A percentile compares a stretch with the other conserved stretches of the same genome.
Evolutionary conservation across 2,113 vertebrate genomes (phyloP).

Genomic region (Megatriorchis doriae): DNA sequence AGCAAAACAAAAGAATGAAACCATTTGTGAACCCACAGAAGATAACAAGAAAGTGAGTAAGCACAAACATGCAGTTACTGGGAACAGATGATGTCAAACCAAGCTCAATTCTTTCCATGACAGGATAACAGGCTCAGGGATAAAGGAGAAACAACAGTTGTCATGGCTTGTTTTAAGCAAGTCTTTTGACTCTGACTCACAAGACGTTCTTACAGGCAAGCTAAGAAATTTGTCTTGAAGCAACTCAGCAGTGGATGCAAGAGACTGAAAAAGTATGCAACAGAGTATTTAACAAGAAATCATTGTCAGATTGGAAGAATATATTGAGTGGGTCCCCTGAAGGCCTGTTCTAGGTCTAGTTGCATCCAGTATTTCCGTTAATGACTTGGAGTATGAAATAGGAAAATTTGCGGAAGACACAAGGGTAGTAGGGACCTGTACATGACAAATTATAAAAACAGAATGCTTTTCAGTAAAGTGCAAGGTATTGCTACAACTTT

Average conservation of each 20-base stretch:
- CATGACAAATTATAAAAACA: neutral
- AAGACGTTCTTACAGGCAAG: slow-evolving; percentile 6
- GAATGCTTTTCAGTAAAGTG: neutral
- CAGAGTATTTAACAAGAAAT: neutral
- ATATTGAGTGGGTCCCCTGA: neutral
- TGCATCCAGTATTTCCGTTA: neutral
- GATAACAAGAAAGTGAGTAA: slow-evolving; percentile 50
- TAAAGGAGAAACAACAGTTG: slow-evolving; percentile 55
- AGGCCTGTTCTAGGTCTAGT: neutral
- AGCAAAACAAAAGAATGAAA: neutral
- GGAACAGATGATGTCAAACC: slow-evolving; percentile 56
- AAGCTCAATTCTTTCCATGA: slow-evolving; percentile 39
- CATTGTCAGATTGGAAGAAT: neutral
- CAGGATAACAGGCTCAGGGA: slow-evolving; percentile 23
- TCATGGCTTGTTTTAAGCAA: slow-evolving; percentile 47
- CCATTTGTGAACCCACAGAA: slow-evolving; percentile 14
- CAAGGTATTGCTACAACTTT: neutral
- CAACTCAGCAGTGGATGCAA: neutral
- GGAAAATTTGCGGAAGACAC: neutral
- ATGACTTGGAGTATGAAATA: neutral
- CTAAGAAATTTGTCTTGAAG: slow-evolving; percentile 19
- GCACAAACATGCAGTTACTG: slow-evolving; percentile 34
- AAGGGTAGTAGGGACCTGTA: neutral
- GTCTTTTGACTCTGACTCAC: slow-evolving; percentile 56
- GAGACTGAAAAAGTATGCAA: neutral